Evolutionary conservation across 2,797 vertebrate species (phyloP), one percentile per base, ranked within the genome.

Genomic region (Silurus lanzhouensis): DNA sequence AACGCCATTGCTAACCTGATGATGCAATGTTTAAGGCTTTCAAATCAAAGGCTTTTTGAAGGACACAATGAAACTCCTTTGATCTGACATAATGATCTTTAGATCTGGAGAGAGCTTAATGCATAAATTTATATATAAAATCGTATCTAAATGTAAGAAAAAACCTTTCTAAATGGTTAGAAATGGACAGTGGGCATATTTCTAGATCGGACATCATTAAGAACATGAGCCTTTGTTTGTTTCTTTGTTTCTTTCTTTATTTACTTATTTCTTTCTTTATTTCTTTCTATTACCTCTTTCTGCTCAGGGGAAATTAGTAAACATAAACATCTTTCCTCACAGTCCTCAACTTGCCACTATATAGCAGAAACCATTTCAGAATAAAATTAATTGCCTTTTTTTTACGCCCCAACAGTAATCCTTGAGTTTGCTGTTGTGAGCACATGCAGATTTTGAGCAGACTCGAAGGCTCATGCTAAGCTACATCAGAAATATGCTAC

Each of bases 321-420:
- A 93, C 93, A 92, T 88, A 90, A 88, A 90, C 91, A 92, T 94
- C 90, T 89, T 93, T 91, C 90, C 89, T 91, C 90, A 81, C 87
- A 93, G 93, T 91, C 93, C 93, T 94, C 90, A 91, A 93, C 91
- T 91, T 92, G 94, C 91, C 89, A 91, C 91, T 93, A 91, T 92
- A 93, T 91, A 89, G 91, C 88, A 90, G 71, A 82, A 81, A 86
- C 80, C 85, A 93, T 90, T 91, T 89, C 90, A 92, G 93, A 91
- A 91, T 87, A 91, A 93, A 94, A 95, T 94, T 94, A 95, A 95
- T 95, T 93, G 94, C 92, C 93, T 94, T 91, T 92, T 86, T 86
- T 95, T 52, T 94, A 92, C 89, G 78, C 89, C 89, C 90, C 84
- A 92, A 93, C 94, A 93, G 93, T 95, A 95, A 96, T 95, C 95